Base-by-base conservation (phyloP, 1,140 invertebrate genomes). In the Sycobia sp. region DNA sequence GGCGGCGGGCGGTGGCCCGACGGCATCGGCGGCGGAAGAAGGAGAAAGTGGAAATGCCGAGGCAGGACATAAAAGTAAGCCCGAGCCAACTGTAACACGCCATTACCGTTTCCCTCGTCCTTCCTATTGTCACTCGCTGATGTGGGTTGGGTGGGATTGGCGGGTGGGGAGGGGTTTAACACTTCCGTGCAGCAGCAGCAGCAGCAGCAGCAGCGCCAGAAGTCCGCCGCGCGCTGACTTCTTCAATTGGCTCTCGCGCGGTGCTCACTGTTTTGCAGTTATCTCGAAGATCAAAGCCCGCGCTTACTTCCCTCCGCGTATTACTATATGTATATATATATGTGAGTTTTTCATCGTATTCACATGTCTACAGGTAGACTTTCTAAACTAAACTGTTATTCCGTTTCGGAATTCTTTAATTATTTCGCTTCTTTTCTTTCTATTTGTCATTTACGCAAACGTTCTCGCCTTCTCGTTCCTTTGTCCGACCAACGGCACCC, bases 41-140 rank as follows among this genome's bases (percentile, higher is more conserved):
- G 65, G 39, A 49, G 49, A 62, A 66, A 67, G 65, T 65, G 68
- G 59, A 64, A 69, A 70, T 69, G 56, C 65, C 67, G 57, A 67
- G 58, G n/a, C n/a, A 67, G 66, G 69, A 76, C 69, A 75, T 77
- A 77, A 79, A 76, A 77, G 71, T 75, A 76, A 77, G 71, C 75
- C 70, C 68, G 65, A 70, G 68, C 69, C 72, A 77, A 71, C 72
- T 74, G 68, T 74, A 71, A 76, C 76, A 73, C 62, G 74, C 70
- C 69, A 73, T 77, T 76, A 77, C 72, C 69, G 69, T 75, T 77
- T 77, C 34, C 22, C 50, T 0, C 47, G 34, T 7, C 27, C 4
- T 47, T 23, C 25, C 23, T n/a, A 25, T 43, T 55, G 9, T 41
- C 22, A 25, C 51, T 53, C 39, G n/a, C n/a, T n/a, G n/a, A n/a